Evolutionary conservation across 2,888 invertebrate species (phyloP).

Genomic region (Ashinkailepas kermadecensis): DNA sequence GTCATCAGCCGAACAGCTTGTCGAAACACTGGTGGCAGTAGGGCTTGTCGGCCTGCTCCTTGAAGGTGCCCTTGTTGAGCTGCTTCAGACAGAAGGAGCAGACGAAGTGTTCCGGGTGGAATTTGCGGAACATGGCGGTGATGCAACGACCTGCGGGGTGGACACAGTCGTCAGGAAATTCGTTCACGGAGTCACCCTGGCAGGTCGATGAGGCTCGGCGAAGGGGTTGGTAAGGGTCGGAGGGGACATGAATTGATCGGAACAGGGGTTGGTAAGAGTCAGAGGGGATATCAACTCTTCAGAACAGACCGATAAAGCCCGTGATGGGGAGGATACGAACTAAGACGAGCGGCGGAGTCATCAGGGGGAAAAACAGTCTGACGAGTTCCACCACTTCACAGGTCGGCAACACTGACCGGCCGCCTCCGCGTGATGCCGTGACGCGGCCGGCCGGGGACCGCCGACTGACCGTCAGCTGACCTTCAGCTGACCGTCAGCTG

Average conservation of each 20-base stretch:
- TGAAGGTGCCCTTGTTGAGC: slow-evolving; percentile 97
- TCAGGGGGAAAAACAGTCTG: no score
- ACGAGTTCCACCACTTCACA: no score
- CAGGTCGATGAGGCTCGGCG: neutral
- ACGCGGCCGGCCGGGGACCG: no score
- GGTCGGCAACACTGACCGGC: no score
- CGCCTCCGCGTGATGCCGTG: no score
- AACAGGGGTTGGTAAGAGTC: neutral
- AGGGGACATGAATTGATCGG: neutral
- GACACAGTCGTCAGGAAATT: no score
- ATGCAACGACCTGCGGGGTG: slow-evolving; percentile 70
- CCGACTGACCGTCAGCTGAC: no score
- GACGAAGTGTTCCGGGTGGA: slow-evolving; percentile 98
- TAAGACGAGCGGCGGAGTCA: no score
- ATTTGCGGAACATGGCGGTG: slow-evolving; percentile 97
- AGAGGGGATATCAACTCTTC: neutral
- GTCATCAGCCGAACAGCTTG: slow-evolving; percentile 82
- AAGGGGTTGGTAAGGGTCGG: slow-evolving; percentile 9
- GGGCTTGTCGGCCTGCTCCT: slow-evolving; percentile 97
- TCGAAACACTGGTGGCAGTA: slow-evolving; percentile 98
- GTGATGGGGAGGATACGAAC: no score
- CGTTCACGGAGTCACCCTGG: no score
- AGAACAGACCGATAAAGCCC: neutral
- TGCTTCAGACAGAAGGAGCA: slow-evolving; percentile 99
- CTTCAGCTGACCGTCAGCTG: no score